phyloP scores from a whole-genome alignment of 2,113 vertebrate species.

The Sinocyclocheilus anophthalmus region DNA sequence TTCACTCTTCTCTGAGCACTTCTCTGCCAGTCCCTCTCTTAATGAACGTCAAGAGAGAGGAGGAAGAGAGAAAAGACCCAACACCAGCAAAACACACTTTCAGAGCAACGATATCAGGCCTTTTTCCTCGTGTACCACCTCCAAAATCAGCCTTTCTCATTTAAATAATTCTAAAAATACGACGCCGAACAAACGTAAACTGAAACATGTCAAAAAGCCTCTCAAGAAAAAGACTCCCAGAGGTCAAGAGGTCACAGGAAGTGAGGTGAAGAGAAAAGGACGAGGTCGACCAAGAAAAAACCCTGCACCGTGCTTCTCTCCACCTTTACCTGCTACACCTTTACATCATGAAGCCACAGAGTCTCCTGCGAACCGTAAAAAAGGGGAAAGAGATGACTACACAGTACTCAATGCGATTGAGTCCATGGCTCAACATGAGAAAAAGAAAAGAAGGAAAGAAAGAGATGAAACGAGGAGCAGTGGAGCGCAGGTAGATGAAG shows the following conservation, averaged over 20 bases:
- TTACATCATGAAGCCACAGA: conserved; percentile 59
- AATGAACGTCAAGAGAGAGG: conserved; percentile 32
- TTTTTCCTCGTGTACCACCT: not conserved
- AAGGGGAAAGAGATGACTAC: conserved; percentile 66
- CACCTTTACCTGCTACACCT: conserved; percentile 43
- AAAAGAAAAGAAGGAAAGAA: conserved; percentile 84
- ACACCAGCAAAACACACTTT: conserved; percentile 49
- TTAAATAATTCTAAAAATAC: conserved; percentile 31
- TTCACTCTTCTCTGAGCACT: conserved; percentile 21
- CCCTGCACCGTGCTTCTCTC: conserved; percentile 70
- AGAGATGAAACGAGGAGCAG: conserved; percentile 68
- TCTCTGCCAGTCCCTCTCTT: conserved; percentile 9
- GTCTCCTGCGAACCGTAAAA: conserved; percentile 65
- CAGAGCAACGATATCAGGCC: conserved; percentile 54
- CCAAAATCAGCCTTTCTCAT: conserved; percentile 2
- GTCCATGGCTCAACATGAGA: conserved; percentile 81
- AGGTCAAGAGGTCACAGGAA: conserved; percentile 75
- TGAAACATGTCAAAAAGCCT: conserved; percentile 84
- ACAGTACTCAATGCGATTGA: conserved; percentile 82
- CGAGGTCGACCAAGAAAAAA: conserved; percentile 91
- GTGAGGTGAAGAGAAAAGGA: conserved; percentile 83
- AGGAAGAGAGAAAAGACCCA: conserved; percentile 14
- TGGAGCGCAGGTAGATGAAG: conserved; percentile 53
- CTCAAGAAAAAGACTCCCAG: conserved; percentile 83
- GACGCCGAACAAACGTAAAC: conserved; percentile 71